Percentiles rank a stretch among this genome's conserved stretches.
Evolutionary conservation across 1,140 invertebrate species (phyloP).

Genomic region (Pissodes strobi): DNA sequence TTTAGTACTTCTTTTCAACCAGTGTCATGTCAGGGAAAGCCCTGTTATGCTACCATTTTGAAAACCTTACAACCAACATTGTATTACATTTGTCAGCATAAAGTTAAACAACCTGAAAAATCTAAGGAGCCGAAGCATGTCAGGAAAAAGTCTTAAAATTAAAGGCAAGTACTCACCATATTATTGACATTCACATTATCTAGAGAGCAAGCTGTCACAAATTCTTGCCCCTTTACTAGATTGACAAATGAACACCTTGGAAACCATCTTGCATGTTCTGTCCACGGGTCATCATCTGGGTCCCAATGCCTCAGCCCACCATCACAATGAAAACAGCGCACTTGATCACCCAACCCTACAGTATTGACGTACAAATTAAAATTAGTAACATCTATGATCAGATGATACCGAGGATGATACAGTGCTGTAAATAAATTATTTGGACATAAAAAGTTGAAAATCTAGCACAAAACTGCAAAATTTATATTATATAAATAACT

Average conservation of each 20-base stretch:
- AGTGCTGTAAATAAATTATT: no score
- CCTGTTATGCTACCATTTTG: no score
- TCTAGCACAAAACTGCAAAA: neutral
- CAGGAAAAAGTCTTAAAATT: no score
- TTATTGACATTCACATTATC: constrained; percentile 14
- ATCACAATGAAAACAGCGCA: constrained; percentile 91
- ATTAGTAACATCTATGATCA: no score
- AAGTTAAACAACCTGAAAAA: no score
- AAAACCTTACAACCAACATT: no score
- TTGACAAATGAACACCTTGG: constrained; percentile 79
- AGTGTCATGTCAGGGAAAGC: no score
- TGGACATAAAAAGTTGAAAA: neutral
- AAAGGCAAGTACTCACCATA: constrained; percentile 35
- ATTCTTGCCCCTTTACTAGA: constrained; percentile 78
- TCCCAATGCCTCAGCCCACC: constrained; percentile 87
- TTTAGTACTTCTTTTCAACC: no score
- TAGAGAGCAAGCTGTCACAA: constrained; percentile 64
- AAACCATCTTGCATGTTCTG: constrained; percentile 90
- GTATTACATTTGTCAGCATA: no score
- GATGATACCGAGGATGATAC: no score
- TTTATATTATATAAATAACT: neutral
- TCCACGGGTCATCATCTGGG: constrained; percentile 82
- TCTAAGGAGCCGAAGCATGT: no score
- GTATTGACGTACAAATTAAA: no score
- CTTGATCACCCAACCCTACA: constrained; percentile 68